Evolutionary conservation across 2,888 invertebrate genomes (phyloP).

Genomic region (Branchipolynoe longqiensis): DNA sequence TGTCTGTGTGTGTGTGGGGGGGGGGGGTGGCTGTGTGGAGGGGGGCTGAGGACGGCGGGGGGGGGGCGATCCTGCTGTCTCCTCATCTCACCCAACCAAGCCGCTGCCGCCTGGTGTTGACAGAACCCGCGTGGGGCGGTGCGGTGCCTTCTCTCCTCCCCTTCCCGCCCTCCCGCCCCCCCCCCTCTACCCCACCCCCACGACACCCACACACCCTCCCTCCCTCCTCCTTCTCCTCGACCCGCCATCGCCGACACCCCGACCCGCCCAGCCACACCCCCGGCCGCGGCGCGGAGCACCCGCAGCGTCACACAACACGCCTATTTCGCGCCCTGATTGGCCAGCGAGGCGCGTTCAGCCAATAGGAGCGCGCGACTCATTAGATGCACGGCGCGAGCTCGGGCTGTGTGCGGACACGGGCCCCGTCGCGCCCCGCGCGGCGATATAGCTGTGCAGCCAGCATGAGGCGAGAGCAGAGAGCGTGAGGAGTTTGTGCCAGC

Average conservation of each 20-base stretch:
- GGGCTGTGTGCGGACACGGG: background rate
- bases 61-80: too few relatives aligned
- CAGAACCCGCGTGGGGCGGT: slow-evolving; percentile 27
- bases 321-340: slow-evolving; percentile 58
- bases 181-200: background rate
- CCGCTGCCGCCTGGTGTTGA: too few relatives aligned
- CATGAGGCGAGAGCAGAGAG: slow-evolving; percentile 25
- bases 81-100: too few relatives aligned
- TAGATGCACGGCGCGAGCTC: slow-evolving; percentile 22
- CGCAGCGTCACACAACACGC: slow-evolving; percentile 58
- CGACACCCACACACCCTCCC: background rate
- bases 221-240: too few relatives aligned
- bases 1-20: background rate
- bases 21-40: background rate
- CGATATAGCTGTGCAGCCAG: slow-evolving; percentile 43
- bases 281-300: background rate
- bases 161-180: background rate
- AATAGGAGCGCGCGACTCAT: slow-evolving; percentile 53
- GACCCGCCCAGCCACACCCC: slow-evolving; percentile 31
- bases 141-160: background rate
- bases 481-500: background rate
- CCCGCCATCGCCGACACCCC: background rate
- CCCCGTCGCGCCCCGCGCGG: slow-evolving; percentile 1
- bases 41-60: background rate
- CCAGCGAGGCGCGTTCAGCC: slow-evolving; percentile 1